phyloP scores from a whole-genome alignment of 2,113 vertebrate genomes.

The Saccopteryx bilineata region DNA sequence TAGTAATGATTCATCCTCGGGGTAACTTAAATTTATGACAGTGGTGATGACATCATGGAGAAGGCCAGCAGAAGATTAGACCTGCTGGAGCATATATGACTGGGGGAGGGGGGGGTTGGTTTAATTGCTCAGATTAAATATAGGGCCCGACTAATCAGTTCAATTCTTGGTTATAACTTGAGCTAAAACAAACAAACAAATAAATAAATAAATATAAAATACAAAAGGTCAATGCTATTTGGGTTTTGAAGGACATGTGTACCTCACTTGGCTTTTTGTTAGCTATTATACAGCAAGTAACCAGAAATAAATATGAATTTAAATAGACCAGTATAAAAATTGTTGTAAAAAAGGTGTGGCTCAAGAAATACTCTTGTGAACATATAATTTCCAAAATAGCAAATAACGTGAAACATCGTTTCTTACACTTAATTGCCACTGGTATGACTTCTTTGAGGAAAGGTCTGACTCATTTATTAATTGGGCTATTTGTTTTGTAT shows the following conservation, averaged over 20 bases:
- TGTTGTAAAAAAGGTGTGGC: neutral
- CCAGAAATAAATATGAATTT: neutral
- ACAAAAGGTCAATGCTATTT: neutral
- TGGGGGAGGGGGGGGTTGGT: neutral
- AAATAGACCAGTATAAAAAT: neutral
- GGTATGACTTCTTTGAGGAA: neutral
- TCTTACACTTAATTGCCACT: neutral
- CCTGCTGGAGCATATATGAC: neutral
- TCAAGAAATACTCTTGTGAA: neutral
- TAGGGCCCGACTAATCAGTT: neutral
- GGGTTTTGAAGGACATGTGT: neutral
- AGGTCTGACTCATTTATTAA: neutral
- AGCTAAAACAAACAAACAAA: neutral
- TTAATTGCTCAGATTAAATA: neutral
- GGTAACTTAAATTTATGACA: neutral
- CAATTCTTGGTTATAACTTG: neutral
- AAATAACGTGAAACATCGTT: neutral
- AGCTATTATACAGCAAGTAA: neutral
- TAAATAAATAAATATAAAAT: too few species aligned
- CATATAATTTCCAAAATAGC: neutral
- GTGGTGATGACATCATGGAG: neutral
- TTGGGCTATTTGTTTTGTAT: neutral
- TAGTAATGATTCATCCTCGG: constrained; percentile 61
- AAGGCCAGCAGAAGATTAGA: neutral
- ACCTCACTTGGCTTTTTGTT: neutral